phyloP scores from a whole-genome alignment of 2,113 vertebrate species.

The Pungitius pungitius region DNA sequence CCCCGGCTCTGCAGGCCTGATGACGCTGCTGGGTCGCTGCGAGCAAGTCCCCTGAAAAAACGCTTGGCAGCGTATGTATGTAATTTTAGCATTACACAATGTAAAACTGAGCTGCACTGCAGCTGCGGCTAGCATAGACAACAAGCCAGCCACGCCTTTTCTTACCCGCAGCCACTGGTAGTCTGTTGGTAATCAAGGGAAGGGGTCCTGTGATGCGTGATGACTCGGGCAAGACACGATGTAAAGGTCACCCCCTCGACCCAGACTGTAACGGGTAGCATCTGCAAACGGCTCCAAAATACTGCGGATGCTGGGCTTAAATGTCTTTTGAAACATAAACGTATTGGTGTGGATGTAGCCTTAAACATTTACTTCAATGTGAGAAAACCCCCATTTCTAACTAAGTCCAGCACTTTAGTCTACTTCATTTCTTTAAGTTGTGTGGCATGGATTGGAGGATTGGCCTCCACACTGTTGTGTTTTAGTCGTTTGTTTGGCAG shows the following conservation, averaged over 20 bases:
- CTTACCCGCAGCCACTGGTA: not conserved
- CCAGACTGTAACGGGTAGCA: not conserved
- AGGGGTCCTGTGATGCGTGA: not conserved
- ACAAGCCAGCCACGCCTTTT: not conserved
- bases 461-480: constrained; percentile 13
- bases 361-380: constrained; percentile 8
- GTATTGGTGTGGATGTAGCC: not conserved
- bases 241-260: not conserved
- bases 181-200: not conserved
- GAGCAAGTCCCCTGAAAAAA: too few relatives aligned
- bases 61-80: not conserved
- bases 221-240: not conserved
- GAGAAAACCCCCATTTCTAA: constrained; percentile 12
- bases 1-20: not conserved
- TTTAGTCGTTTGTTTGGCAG: constrained; percentile 8
- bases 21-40: not conserved
- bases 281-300: not conserved
- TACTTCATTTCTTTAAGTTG: constrained; percentile 1
- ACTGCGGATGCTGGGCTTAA: not conserved
- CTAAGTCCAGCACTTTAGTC: constrained; percentile 1
- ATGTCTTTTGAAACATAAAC: not conserved
- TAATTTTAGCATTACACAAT: not conserved
- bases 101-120: not conserved
- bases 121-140: not conserved
- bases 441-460: constrained; percentile 13